These are phyloP conservation scores for Pangasius krempfi DNA, from an alignment of 2,797 vertebrate genomes.

Conservation along the genomic window DNA sequence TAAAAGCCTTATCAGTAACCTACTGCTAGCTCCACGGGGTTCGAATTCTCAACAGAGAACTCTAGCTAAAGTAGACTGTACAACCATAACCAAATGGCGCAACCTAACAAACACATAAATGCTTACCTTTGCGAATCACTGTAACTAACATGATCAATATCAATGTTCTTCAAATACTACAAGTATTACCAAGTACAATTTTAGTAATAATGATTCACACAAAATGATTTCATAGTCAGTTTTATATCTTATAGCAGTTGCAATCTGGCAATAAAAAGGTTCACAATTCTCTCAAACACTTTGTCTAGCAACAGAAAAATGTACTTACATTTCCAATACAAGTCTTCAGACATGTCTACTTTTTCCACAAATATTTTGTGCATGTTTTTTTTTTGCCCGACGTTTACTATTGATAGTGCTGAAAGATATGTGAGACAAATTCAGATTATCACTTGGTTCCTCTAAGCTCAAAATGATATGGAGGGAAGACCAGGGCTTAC, in stretches of 20 bases:
- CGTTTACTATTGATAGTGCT: conserved; percentile 68
- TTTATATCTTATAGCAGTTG: conserved; percentile 83
- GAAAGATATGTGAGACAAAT: conserved; percentile 69
- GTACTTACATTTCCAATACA: conserved; percentile 75
- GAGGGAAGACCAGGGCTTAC: conserved; percentile 72
- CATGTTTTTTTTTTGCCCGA: conserved; percentile 58
- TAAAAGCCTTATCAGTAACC: conserved; percentile 13
- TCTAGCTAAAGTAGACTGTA: neutral
- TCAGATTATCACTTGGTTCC: conserved; percentile 66
- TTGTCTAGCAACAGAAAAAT: conserved; percentile 78
- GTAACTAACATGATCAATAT: neutral
- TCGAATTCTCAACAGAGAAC: neutral
- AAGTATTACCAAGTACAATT: neutral
- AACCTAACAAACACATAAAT: neutral
- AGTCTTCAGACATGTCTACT: conserved; percentile 72
- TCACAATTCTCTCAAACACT: conserved; percentile 81
- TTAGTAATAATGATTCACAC: conserved; percentile 49
- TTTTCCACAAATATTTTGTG: conserved; percentile 76
- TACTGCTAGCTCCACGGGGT: neutral
- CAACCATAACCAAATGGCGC: neutral
- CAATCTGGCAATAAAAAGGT: conserved; percentile 82
- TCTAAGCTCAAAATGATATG: conserved; percentile 72
- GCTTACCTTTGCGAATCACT: neutral
- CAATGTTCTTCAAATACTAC: neutral
- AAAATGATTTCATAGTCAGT: conserved; percentile 70